Evolutionary conservation across 2,797 vertebrate genomes (phyloP).

Genomic region (Takifugu ocellatus): DNA sequence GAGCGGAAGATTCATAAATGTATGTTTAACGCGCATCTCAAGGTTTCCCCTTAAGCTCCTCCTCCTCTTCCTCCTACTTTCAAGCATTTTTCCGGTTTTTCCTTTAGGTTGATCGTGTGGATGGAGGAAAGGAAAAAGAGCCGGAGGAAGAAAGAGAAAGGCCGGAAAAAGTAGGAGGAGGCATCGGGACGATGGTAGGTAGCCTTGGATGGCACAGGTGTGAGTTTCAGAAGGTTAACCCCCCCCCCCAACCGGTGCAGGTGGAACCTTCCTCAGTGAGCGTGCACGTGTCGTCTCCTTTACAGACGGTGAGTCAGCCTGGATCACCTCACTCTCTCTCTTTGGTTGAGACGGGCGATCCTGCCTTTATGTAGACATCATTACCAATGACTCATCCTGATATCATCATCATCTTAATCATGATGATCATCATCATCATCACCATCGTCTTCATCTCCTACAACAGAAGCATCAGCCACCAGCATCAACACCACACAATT

Average conservation of each 20-base stretch:
- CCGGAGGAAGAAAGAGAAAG: no score
- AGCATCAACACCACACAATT: neutral
- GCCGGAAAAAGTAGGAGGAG: no score
- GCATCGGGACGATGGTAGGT: no score
- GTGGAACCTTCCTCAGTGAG: slow-evolving; percentile 34
- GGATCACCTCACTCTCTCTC: slow-evolving; percentile 16
- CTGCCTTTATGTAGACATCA: slow-evolving; percentile 17
- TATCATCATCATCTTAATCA: slow-evolving; percentile 3
- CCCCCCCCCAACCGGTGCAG: slow-evolving; percentile 26
- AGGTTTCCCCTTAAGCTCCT: no score
- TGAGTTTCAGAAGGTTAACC: slow-evolving; percentile 5
- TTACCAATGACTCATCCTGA: slow-evolving; percentile 16
- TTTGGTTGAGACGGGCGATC: slow-evolving; percentile 1
- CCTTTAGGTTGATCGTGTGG: no score
- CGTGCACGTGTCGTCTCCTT: slow-evolving; percentile 46
- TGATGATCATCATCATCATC: slow-evolving; percentile 18
- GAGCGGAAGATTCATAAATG: no score
- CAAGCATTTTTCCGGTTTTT: no score
- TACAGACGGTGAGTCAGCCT: slow-evolving; percentile 51
- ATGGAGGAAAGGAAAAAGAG: no score
- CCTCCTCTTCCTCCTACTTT: no score
- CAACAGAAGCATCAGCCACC: slow-evolving; percentile 3
- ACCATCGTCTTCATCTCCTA: slow-evolving; percentile 13
- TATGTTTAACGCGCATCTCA: no score
- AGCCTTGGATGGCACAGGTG: no score